Evolutionary conservation across 2,797 vertebrate species (phyloP).

Genomic region (Spinibarbus caldwelli): DNA sequence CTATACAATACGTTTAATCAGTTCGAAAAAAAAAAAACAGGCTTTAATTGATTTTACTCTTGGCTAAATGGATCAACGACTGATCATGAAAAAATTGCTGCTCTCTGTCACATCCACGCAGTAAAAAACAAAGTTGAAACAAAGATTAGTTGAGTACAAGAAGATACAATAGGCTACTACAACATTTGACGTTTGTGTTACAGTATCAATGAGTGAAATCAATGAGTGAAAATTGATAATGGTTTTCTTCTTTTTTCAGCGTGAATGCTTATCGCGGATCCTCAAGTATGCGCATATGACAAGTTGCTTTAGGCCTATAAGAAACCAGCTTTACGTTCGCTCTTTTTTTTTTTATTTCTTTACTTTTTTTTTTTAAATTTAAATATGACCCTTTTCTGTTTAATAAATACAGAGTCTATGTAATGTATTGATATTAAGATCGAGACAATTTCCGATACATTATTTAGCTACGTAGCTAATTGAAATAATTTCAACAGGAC

Average conservation of each 20-base stretch:
- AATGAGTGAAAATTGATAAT: neutral
- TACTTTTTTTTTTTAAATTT: neutral
- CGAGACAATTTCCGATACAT: neutral
- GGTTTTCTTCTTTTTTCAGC: neutral
- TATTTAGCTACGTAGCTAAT: too few relatives aligned
- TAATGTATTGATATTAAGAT: neutral
- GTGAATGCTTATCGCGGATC: neutral
- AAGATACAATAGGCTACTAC: neutral
- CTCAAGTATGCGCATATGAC: neutral
- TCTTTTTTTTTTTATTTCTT: neutral
- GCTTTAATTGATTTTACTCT: neutral
- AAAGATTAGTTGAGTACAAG: neutral
- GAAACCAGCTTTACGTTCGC: neutral
- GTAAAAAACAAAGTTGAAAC: neutral
- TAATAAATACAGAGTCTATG: neutral
- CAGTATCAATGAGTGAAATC: neutral
- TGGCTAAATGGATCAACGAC: neutral
- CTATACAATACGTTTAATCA: neutral
- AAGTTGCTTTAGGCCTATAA: neutral
- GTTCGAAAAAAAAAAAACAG: neutral
- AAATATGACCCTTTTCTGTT: neutral
- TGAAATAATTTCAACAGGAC: neutral
- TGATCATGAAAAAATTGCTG: neutral
- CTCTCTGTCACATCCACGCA: neutral
- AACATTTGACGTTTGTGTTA: neutral